Evolutionary conservation across 2,888 invertebrate species (phyloP), one percentile per base, ranked within the genome.

Genomic region (Tipula lateralis): DNA sequence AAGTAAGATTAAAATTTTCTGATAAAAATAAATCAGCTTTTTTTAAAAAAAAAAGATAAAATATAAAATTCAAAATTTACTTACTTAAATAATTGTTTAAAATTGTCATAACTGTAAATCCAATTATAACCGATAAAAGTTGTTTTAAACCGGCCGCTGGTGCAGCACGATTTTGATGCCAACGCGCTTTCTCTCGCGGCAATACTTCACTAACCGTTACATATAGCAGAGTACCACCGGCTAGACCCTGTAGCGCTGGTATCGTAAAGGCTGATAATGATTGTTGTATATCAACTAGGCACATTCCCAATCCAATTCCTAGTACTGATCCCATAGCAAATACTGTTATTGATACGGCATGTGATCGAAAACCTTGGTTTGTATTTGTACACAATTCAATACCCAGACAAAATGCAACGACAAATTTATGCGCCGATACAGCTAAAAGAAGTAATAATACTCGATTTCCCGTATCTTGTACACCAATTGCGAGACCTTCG

Each of bases 401-500:
- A 0, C 96, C 96, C 83, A 96, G 91, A 87, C 96, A 96, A 89
- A 96, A 96, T 0, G 94, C 94, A 84, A 96, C 95, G 16, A 96
- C 95, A 86, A 94, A 92, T 90, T 96, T 96, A 90, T 96, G 96
- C 2, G 94, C 94, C 0, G 94, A 93, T 1, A 96, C 94, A 6
- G 94, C 95, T 16, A 91, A 93, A 9, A 94, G 91, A 5, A 94
- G 90, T 19, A 94, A 91, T 0, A 94, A 89, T 0, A 95, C 95
- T 91, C 93, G 93, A 1, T 92, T 89, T 13, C 93, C 88, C 13
- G 92, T 91, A 85, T 91, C 91, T 88, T 96, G 95, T 44, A 96
- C 90, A 0, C 96, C 96, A 87, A 96, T 94, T 0, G 96, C 96
- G 84, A 96, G 88, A 1, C 96, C 96, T 88, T 96, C 96, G 86